Conservation (phyloP, 1,140 invertebrate genomes). For the Ctenoplectra terminalis region DNA sequence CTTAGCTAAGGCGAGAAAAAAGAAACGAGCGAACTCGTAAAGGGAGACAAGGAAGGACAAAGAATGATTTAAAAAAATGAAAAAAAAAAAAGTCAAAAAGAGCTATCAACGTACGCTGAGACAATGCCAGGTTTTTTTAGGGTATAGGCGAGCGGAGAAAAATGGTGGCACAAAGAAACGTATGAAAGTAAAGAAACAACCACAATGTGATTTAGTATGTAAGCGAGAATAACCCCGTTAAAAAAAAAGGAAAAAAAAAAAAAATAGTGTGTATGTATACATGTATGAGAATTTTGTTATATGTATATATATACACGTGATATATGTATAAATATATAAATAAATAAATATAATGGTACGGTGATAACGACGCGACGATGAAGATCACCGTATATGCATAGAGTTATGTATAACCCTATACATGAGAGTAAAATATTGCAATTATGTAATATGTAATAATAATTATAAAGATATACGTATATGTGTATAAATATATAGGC, state of each 20-base stretch:
- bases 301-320: conserved; percentile 51
- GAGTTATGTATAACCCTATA: conserved; percentile 63
- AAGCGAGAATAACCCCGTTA: conserved; percentile 78
- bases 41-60: background rate
- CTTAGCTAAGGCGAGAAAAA: too few species aligned
- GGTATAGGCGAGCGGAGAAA: conserved; percentile 40
- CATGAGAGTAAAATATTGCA: conserved; percentile 69
- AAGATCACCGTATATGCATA: conserved; percentile 46
- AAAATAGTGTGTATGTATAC: conserved; percentile 31
- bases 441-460: conserved; percentile 66
- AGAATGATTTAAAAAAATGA: background rate
- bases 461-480: conserved; percentile 67
- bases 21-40: background rate
- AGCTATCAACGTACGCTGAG: background rate
- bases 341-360: conserved; percentile 34
- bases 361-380: conserved; percentile 42
- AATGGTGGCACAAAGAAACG: conserved; percentile 70
- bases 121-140: background rate
- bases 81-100: background rate
- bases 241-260: conserved; percentile 69
- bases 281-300: background rate
- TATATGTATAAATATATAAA: conserved; percentile 17
- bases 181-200: conserved; percentile 78
- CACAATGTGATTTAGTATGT: conserved; percentile 81
- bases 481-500: conserved; percentile 65